These are phyloP conservation scores for Ia io DNA, from an alignment of 2,113 vertebrate species.

Conservation along the genomic window DNA sequence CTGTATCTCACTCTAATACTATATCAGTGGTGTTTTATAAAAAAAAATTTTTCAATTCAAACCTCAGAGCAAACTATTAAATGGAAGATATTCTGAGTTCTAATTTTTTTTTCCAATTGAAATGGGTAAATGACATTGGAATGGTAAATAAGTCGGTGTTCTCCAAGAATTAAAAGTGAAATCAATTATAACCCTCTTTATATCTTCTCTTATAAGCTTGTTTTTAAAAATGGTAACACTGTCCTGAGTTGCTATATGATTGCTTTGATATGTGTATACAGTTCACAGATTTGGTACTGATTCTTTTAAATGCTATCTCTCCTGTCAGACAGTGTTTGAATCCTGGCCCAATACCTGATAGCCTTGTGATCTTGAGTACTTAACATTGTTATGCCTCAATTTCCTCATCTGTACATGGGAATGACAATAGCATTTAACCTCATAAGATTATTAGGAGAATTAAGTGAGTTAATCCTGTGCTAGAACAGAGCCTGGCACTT, in stretches of 20 bases:
- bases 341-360: background rate
- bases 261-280: background rate
- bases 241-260: background rate
- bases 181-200: background rate
- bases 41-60: background rate
- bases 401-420: background rate
- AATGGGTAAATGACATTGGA: background rate
- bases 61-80: background rate
- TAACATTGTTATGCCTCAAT: background rate
- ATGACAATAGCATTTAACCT: background rate
- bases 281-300: background rate
- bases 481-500: background rate
- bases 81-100: conserved; percentile 13
- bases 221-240: background rate
- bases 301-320: background rate
- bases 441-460: background rate
- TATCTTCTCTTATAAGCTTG: background rate
- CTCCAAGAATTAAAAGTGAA: background rate
- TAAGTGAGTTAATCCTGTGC: background rate
- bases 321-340: background rate
- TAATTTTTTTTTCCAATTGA: background rate
- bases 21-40: background rate
- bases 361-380: background rate
- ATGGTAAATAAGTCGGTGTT: background rate
- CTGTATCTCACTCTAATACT: background rate